Base-by-base conservation (phyloP, 2,113 vertebrate genomes). In the Sorex araneus region DNA sequence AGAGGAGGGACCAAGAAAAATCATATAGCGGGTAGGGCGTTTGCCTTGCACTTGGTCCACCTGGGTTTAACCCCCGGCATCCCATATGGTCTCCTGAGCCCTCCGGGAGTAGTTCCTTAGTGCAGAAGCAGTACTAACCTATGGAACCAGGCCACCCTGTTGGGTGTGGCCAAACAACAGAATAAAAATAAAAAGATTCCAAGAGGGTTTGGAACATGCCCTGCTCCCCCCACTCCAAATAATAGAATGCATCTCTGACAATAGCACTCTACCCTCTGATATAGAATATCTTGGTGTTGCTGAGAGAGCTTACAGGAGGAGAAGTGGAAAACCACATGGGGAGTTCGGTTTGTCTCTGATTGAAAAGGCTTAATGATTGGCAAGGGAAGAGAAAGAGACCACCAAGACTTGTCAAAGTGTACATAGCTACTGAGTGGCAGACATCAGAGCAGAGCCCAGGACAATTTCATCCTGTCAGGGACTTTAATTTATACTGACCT, bases 401-500 rank as follows among this genome's bases (percentile, higher is more conserved):
- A 34, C 57, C n/a, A 25, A 73, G 74, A 89, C 19, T 89, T 71
- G 15, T 21, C 36, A 76, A 87, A 77, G 57, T 21, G 66, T 11
- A 63, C 2, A 8, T 34, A 30, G n/a, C 76, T 75, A 71, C 45
- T 82, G 36, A 82, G 30, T 57, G 25, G 25, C 76, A 87, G 64
- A 77, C 32, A 64, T 10, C 5, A 34, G 25, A 18, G 47, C 32
- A 76, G 28, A 70, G 75, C n/a, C n/a, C 34, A 79, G 32, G 9
- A 76, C 67, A 92, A 57, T 13, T 34, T 34, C 43, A 80, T 83
- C 60, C 54, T 27, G 21, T 43, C 54, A 1, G 11, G 25, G 69
- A 30, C 8, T 75, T 85, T 82, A 79, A 86, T 70, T 86, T 89
- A 19, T 54, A 84, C 71, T 90, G 45, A 71, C 76, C 54, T 77